Base-by-base conservation (phyloP, 2,888 invertebrate species). In the Cacoxenus indagator region DNA sequence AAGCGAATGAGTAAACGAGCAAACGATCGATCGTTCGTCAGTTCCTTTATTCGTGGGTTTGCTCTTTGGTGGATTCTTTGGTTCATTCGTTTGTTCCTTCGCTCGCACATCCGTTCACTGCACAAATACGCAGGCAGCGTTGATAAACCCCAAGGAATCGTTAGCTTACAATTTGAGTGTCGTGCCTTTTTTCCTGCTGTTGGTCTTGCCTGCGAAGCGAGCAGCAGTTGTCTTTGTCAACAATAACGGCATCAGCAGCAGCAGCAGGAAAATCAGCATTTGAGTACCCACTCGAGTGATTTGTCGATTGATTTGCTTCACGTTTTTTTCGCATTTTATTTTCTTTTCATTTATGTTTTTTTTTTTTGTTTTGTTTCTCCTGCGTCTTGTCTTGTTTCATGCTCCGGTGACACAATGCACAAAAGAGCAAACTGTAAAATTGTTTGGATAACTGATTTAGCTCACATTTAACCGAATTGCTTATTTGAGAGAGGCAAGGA, bases 241-340 rank as follows among this genome's bases (percentile, higher is more conserved):
- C 79, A 82, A 80, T 70, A 72, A 67, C 65, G 68, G 61, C 73
- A 70, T 66, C n/a, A 24, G 24, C 55, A 64, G 24, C 64, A 45
- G n/a, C 24, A 46, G 46, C 46, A 64, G 14, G 31, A 19, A 64
- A 48, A 48, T 64, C 48, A 46, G 64, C 64, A 51, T 64, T 46
- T 64, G 64, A 48, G 72, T 73, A 81, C 77, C 78, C 86, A 85
- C 80, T 85, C 78, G 79, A 85, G 85, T 84, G 85, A 85, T 85
- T 85, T 84, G 84, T 77, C 85, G 83, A 85, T 85, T 85, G 85
- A 85, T 85, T 85, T 85, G 78, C 75, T 70, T 69, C 68, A 77
- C 70, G 72, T 64, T 72, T 73, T 78, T 76, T 78, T 78, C n/a
- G 2, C n/a, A n/a, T 43, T 43, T 43, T 26, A n/a, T 54, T 72